These are phyloP conservation scores for Brienomyrus longianalis DNA, from an alignment of 2,113 vertebrate genomes.

Conservation along the genomic window DNA sequence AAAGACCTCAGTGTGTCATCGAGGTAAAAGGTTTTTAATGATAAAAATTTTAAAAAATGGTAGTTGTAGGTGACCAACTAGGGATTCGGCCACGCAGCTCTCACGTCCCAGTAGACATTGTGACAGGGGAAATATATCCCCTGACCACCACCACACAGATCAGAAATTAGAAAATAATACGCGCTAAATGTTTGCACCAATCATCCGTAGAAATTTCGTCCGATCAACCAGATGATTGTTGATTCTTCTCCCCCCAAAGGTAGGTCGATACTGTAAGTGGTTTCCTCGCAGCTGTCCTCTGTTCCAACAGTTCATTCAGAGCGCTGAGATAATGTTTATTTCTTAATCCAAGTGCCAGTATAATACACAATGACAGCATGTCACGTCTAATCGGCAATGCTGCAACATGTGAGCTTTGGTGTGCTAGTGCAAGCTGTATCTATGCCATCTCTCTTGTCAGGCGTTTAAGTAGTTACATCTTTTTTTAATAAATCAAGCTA, in stretches of 20 bases:
- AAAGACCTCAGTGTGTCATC: background rate
- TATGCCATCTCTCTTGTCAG: background rate
- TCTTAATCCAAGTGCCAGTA: conserved; percentile 32
- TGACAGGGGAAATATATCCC: background rate
- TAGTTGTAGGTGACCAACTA: background rate
- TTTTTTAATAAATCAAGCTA: conserved; percentile 30
- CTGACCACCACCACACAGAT: background rate
- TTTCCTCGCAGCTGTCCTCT: background rate
- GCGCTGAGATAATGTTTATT: conserved; percentile 15
- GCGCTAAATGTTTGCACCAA: background rate
- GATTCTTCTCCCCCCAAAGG: background rate
- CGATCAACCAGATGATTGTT: background rate
- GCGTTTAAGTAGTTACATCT: background rate
- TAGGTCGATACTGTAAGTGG: background rate
- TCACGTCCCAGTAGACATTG: background rate
- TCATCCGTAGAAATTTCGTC: background rate
- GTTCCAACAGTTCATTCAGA: background rate
- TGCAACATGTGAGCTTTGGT: conserved; percentile 7
- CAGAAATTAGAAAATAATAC: background rate
- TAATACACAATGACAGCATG: background rate
- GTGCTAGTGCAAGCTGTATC: background rate
- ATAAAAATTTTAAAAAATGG: background rate
- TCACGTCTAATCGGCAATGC: background rate
- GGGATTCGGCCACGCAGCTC: background rate
- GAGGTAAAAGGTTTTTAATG: background rate